These are phyloP conservation scores for Thymallus thymallus DNA, from an alignment of 2,113 vertebrate species.

Conservation along the genomic window DNA sequence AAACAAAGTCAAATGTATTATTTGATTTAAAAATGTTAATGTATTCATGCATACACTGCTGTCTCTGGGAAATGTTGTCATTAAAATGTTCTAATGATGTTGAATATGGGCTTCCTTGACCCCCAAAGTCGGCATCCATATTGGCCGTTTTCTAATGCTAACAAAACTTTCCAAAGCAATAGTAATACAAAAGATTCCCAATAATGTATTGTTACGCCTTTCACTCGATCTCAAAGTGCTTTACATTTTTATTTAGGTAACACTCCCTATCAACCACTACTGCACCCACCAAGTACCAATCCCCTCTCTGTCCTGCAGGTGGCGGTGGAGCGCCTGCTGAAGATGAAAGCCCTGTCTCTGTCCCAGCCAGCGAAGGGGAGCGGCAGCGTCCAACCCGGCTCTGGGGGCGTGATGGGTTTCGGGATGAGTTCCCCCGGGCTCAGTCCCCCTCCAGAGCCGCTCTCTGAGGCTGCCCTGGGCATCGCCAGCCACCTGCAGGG, in stretches of 20 bases:
- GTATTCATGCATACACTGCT: too few species aligned
- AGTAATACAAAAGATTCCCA: too few species aligned
- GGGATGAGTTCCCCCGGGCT: conserved; percentile 69
- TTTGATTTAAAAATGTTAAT: too few species aligned
- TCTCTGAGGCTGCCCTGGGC: conserved; percentile 66
- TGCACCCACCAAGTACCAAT: background rate
- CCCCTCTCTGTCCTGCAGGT: conserved; percentile 69
- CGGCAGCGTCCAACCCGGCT: conserved; percentile 17
- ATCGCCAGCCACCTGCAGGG: conserved; percentile 75
- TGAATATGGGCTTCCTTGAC: too few species aligned
- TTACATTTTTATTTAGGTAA: background rate
- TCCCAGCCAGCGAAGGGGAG: conserved; percentile 52
- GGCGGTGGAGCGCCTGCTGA: conserved; percentile 87
- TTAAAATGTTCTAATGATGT: too few species aligned
- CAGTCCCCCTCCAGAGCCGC: conserved; percentile 52
- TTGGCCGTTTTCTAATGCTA: background rate
- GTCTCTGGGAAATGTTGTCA: too few species aligned
- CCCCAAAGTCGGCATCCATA: too few species aligned
- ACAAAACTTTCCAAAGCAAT: background rate
- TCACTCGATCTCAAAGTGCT: background rate
- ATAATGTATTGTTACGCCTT: background rate
- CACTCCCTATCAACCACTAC: background rate
- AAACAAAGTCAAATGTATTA: too few species aligned
- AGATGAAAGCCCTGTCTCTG: conserved; percentile 83
- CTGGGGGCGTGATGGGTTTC: conserved; percentile 18